Percentiles rank a stretch among this genome's conserved stretches.
phyloP scores from a whole-genome alignment of 2,113 vertebrate species.

The Dasyurus viverrinus region DNA sequence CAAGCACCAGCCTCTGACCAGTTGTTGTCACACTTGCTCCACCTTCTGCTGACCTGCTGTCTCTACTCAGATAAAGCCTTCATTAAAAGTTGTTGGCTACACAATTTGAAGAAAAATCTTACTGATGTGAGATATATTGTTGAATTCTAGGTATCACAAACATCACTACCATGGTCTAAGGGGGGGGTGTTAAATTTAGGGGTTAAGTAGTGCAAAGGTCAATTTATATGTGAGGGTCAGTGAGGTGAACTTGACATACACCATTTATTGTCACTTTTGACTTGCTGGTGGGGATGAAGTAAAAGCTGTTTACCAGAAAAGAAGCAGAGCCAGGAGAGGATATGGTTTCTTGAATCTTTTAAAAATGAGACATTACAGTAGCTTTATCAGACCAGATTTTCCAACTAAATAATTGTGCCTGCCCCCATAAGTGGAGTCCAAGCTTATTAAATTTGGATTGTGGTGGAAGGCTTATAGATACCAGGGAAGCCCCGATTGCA shows the following conservation, averaged over 20 bases:
- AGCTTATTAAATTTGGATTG: not conserved
- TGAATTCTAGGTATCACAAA: not conserved
- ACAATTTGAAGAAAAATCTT: not conserved
- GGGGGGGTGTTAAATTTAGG: not conserved
- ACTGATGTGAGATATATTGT: not conserved
- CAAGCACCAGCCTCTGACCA: not conserved
- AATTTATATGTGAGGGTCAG: not conserved
- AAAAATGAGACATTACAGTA: slow-evolving; percentile 17
- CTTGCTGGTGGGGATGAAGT: not conserved
- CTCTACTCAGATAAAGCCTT: not conserved
- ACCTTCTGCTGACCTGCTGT: not conserved
- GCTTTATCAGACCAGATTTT: not conserved
- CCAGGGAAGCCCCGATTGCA: not conserved
- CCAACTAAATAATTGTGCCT: not conserved
- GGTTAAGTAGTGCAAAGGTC: not conserved
- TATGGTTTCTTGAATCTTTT: not conserved
- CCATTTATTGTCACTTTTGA: not conserved
- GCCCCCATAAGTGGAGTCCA: not conserved
- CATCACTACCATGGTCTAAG: not conserved
- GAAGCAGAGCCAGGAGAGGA: not conserved
- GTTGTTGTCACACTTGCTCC: not conserved
- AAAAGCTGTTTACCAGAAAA: not conserved
- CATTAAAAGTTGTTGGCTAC: not conserved
- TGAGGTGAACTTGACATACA: not conserved
- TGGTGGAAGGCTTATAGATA: not conserved